Conservation (phyloP, 1,140 invertebrate species). For the Neuroterus valhalla region DNA sequence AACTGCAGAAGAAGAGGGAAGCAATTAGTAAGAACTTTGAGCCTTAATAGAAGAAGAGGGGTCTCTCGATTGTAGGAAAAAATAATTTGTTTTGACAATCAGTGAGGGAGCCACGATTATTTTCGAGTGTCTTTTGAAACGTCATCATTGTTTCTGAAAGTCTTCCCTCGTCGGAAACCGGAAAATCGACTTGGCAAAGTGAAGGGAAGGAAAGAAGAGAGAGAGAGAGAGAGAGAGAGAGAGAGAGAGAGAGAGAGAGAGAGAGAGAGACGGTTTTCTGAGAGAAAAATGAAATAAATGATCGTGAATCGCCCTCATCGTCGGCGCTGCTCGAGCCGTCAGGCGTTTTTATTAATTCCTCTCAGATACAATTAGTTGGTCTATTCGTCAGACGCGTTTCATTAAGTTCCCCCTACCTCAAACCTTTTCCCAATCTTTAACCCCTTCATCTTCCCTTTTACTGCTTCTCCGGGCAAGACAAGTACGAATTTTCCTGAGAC, state of each 20-base stretch:
- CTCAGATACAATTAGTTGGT: slow-evolving; percentile 75
- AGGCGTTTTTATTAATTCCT: slow-evolving; percentile 74
- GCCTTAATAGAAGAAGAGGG: background rate
- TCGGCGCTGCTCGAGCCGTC: slow-evolving; percentile 48
- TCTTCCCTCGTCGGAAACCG: slow-evolving; percentile 11
- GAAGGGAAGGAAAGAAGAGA: slow-evolving; percentile 16
- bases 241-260: slow-evolving; percentile 42
- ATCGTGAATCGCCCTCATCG: slow-evolving; percentile 64
- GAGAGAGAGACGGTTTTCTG: slow-evolving; percentile 61
- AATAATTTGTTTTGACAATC: background rate
- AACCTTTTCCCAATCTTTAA: slow-evolving; percentile 63
- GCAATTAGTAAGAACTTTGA: slow-evolving; percentile 2
- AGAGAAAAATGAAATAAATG: slow-evolving; percentile 71
- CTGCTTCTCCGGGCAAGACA: slow-evolving; percentile 41
- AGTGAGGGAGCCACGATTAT: slow-evolving; percentile 1
- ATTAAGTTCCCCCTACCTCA: slow-evolving; percentile 69
- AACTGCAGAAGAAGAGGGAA: background rate
- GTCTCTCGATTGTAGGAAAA: background rate
- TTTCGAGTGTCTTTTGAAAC: slow-evolving; percentile 21
- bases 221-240: slow-evolving; percentile 17
- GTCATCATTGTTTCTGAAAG: slow-evolving; percentile 15
- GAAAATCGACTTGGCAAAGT: slow-evolving; percentile 30
- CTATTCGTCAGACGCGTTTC: slow-evolving; percentile 75
- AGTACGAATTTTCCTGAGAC: slow-evolving; percentile 34
- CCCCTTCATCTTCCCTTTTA: slow-evolving; percentile 51